Percentiles rank a stretch among this genome's conserved stretches.
Conservation (phyloP, 2,113 vertebrate genomes). For the Serinus canaria region DNA sequence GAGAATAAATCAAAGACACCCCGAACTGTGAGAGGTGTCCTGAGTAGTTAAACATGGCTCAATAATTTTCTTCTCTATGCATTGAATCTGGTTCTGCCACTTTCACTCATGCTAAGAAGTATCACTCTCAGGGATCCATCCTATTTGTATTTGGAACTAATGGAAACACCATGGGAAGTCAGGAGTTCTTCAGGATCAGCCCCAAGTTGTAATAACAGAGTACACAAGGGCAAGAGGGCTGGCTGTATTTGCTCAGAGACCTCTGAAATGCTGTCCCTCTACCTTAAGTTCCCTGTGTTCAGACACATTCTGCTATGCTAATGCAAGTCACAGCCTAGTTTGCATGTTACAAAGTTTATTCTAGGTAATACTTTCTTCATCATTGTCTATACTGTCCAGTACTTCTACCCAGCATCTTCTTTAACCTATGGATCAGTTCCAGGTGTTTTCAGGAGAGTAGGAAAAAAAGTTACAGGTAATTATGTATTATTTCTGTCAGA, state of each 20-base stretch:
- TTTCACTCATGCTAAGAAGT: neutral
- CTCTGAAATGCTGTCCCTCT: neutral
- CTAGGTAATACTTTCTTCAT: neutral
- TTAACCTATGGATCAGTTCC: neutral
- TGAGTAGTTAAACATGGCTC: neutral
- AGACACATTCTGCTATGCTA: neutral
- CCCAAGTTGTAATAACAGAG: neutral
- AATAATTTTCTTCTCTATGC: neutral
- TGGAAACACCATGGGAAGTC: neutral
- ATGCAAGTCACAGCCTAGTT: neutral
- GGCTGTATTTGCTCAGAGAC: neutral
- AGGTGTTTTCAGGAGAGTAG: neutral
- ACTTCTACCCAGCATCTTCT: neutral
- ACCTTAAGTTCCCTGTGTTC: neutral
- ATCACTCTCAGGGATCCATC: neutral
- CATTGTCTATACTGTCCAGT: neutral
- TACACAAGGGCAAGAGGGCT: neutral
- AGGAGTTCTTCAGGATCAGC: neutral
- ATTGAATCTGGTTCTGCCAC: neutral
- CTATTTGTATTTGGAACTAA: neutral
- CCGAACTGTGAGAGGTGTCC: neutral
- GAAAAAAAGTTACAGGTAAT: neutral
- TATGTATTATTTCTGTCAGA: neutral
- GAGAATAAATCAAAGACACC: conserved; percentile 34
- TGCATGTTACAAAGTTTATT: neutral